Base-by-base conservation (phyloP, 2,888 invertebrate genomes). In the Plagiodera versicolora region DNA sequence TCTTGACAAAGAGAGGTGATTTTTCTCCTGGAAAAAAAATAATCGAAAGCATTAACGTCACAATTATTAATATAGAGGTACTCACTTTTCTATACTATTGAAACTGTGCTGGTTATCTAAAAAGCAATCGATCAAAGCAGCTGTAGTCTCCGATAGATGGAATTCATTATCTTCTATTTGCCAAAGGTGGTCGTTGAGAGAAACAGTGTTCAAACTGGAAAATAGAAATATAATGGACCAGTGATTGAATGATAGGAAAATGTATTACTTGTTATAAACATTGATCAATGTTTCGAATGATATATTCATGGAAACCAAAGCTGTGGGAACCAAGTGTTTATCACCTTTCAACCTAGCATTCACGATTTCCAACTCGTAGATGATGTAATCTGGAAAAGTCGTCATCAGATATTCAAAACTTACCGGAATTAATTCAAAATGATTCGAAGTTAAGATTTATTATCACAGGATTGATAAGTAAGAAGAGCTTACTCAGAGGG, bases 131-230 rank as follows among this genome's bases (percentile, higher is more conserved):
- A 94, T 86, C 70, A 95, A 82, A 68, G 86, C 84, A 59, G 89
- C 88, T 19, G 92, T 87, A 3, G 89, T 91, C 77, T 88, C 86
- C 67, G 94, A 88, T 66, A 94, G 84, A 83, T 95, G 94, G 76
- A 90, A 88, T 79, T 95, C 94, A 76, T 92, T 89, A 56, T 92
- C 91, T 79, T 90, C 88, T 17, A 88, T 87, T 61, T 91, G 86
- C 95, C 95, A 96, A 71, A 90, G 88, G 56, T 91, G 87, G 79
- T 95, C 94, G 81, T 92, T 90, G 18, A 67, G 63, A 11, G 75
- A 69, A 75, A 89, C 87, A 67, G 90, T 89, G 75, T 89, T 89
- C 83, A 90, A 81, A 75, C 90, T 89, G 66, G 49, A 79, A 77
- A 67, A 55, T 24, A 65, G 56, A 30, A 4, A 47, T 5, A 3